phyloP scores from a whole-genome alignment of 2,888 invertebrate species.

The Cheilosia soror region DNA sequence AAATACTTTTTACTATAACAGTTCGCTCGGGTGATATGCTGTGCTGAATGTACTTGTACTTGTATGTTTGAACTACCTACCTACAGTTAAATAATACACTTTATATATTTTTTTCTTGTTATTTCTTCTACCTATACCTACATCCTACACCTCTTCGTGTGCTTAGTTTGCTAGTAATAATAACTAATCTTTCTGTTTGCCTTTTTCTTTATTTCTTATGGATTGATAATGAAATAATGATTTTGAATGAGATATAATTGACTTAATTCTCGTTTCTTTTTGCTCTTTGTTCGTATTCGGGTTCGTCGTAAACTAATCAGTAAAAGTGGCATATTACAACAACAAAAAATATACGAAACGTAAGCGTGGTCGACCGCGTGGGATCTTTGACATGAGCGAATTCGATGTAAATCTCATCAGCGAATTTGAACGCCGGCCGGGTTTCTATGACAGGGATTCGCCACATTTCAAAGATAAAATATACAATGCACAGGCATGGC shows the following conservation, averaged over 20 bases:
- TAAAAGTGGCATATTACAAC: constrained; percentile 76
- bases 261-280: constrained; percentile 7
- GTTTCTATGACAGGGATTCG: constrained; percentile 82
- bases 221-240: constrained; percentile 36
- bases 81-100: constrained; percentile 2
- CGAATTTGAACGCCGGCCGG: constrained; percentile 82
- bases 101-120: not conserved
- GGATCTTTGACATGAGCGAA: constrained; percentile 81
- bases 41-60: constrained; percentile 5
- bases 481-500: constrained; percentile 81
- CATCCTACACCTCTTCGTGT: constrained; percentile 4
- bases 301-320: constrained; percentile 40
- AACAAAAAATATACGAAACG: constrained; percentile 53
- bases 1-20: constrained; percentile 30
- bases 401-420: constrained; percentile 82
- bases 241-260: constrained; percentile 29
- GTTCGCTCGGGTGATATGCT: constrained; percentile 7
- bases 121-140: not conserved
- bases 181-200: not conserved
- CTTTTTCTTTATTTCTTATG: constrained; percentile 7
- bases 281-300: constrained; percentile 12
- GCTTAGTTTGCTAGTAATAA: constrained; percentile 17
- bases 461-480: constrained; percentile 82
- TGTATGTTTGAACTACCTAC: constrained; percentile 11
- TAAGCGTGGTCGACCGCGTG: constrained; percentile 80